phyloP scores from a whole-genome alignment of 2,113 vertebrate species.

The Tringa solitaria region DNA sequence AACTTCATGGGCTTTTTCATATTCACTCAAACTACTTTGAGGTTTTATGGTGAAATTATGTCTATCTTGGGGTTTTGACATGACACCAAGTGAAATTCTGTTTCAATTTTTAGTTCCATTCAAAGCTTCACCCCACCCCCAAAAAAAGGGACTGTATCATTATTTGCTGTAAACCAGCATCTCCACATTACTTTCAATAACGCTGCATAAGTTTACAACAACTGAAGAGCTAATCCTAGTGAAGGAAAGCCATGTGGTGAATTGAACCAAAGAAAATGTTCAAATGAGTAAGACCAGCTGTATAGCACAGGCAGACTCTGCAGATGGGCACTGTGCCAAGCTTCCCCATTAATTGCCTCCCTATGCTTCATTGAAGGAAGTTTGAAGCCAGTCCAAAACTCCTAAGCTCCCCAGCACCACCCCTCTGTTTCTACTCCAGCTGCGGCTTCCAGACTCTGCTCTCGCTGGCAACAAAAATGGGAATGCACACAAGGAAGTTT shows the following conservation, averaged over 20 bases:
- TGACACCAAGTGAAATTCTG: neutral
- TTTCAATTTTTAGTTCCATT: neutral
- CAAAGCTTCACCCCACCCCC: accelerated
- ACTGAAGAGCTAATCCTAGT: conserved; percentile 22
- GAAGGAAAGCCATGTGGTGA: conserved; percentile 39
- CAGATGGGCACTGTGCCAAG: conserved; percentile 32
- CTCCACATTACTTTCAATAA: neutral
- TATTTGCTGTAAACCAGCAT: neutral
- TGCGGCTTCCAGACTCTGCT: conserved; percentile 11
- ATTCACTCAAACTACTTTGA: neutral
- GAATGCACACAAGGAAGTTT: neutral
- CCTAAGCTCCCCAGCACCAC: conserved; percentile 6
- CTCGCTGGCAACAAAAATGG: neutral
- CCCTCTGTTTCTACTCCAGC: conserved; percentile 42
- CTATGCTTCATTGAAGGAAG: conserved; percentile 47
- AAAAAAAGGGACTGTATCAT: neutral
- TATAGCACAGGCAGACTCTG: conserved; percentile 16
- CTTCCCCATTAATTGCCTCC: conserved; percentile 54
- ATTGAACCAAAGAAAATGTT: conserved; percentile 57
- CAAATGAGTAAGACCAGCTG: conserved; percentile 52
- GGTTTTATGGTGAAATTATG: neutral
- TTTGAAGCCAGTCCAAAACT: conserved; percentile 56
- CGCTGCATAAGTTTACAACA: neutral
- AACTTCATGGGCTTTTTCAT: neutral
- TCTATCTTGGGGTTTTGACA: conserved; percentile 1